These are phyloP conservation scores for Indicator maculatus DNA, from an alignment of 2,113 vertebrate species.

Conservation along the genomic window DNA sequence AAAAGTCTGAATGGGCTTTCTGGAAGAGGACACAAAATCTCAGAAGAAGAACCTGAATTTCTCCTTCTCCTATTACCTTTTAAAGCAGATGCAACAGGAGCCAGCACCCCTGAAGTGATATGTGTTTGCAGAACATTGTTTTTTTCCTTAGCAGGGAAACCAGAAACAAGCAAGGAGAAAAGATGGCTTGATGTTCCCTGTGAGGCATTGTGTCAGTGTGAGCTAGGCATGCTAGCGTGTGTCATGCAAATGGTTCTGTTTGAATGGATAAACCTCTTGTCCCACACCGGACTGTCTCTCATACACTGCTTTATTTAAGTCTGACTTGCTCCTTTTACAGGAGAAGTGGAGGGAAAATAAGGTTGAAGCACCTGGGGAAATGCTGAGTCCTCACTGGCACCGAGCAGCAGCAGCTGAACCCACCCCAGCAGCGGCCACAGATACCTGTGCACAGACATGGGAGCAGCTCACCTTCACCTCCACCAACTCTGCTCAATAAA, in stretches of 20 bases:
- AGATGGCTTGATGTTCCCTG: background rate
- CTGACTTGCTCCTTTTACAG: slow-evolving; percentile 19
- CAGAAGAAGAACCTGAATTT: background rate
- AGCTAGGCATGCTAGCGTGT: too few relatives aligned
- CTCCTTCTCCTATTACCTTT: background rate
- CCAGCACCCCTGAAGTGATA: background rate
- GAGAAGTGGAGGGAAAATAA: slow-evolving; percentile 56
- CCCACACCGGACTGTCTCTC: background rate
- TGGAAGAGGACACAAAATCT: background rate
- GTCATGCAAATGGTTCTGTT: background rate
- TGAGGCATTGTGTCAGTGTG: too few relatives aligned
- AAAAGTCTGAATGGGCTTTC: slow-evolving; percentile 45
- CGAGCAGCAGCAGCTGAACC: background rate
- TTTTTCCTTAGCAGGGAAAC: background rate
- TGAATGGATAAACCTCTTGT: background rate
- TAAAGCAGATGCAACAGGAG: background rate
- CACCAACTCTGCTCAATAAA: slow-evolving; percentile 46
- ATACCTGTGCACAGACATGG: accelerated
- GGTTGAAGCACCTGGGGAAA: slow-evolving; percentile 59
- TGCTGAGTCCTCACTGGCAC: slow-evolving; percentile 25
- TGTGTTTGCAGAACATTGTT: background rate
- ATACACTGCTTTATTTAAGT: background rate
- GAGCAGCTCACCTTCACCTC: background rate
- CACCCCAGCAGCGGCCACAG: accelerated
- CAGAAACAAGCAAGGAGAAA: background rate